A percentile compares a stretch with the other conserved stretches of the same genome.
These are phyloP conservation scores for Myotis findleyi DNA, from an alignment of 2,797 vertebrate species.

Conservation along the genomic window DNA sequence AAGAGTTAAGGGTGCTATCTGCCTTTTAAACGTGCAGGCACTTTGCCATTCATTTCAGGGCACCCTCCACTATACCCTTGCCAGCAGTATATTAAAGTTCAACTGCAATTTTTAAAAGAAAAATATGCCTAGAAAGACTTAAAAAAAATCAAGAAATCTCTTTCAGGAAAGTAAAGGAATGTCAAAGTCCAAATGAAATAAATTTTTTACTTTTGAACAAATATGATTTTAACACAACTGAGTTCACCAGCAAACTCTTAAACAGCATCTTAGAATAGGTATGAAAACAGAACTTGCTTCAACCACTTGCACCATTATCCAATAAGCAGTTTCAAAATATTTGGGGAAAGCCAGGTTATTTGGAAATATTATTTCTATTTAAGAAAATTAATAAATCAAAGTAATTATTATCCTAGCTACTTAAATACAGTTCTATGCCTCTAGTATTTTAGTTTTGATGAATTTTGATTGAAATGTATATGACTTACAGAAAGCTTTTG, in stretches of 20 bases:
- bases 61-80: background rate
- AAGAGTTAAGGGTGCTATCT: background rate
- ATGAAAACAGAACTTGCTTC: background rate
- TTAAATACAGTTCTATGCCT: background rate
- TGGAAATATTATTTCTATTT: background rate
- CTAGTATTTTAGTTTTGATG: background rate
- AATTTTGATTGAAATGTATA: background rate
- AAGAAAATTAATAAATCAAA: constrained; percentile 45
- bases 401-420: background rate
- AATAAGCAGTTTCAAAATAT: background rate
- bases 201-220: background rate
- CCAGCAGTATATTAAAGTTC: background rate
- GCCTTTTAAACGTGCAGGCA: background rate
- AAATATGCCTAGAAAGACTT: background rate
- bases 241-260: background rate
- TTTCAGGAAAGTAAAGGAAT: background rate
- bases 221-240: constrained; percentile 1
- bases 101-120: background rate
- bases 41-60: background rate
- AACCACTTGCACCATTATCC: background rate
- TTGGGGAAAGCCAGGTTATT: background rate
- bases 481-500: constrained; percentile 91
- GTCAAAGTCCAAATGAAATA: background rate
- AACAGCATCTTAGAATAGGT: background rate
- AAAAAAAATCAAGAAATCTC: background rate